phyloP scores from a whole-genome alignment of 2,113 vertebrate species.

The Pomatorhinus ruficollis region DNA sequence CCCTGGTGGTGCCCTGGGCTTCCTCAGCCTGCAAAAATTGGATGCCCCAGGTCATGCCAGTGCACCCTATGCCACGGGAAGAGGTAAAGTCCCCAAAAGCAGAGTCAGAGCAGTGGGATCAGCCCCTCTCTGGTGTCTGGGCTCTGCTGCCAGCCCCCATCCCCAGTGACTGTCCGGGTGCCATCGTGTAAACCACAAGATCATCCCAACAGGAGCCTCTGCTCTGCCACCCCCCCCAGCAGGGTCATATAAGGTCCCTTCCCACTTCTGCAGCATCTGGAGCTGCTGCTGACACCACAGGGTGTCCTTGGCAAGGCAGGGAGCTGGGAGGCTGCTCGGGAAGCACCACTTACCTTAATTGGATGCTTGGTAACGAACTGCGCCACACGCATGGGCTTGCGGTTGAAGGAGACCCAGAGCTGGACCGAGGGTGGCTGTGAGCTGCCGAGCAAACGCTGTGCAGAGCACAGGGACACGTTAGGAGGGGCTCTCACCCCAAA shows the following conservation, averaged over 20 bases:
- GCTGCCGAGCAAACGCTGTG: conserved; percentile 80
- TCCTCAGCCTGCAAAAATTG: background rate
- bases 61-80: fast-evolving
- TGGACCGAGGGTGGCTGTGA: conserved; percentile 83
- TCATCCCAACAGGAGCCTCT: fast-evolving
- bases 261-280: background rate
- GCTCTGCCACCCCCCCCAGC: background rate
- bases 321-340: background rate
- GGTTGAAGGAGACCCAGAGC: conserved; percentile 98
- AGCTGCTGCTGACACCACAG: background rate
- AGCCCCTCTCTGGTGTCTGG: background rate
- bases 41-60: background rate
- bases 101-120: background rate
- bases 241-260: background rate
- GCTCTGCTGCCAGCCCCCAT: background rate
- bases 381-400: conserved; percentile 91
- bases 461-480: background rate
- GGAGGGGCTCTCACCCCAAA: background rate
- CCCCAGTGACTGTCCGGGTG: background rate
- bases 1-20: background rate
- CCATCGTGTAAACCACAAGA: fast-evolving
- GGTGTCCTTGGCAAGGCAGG: background rate
- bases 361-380: conserved; percentile 93
- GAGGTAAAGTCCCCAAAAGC: background rate
- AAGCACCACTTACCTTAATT: conserved; percentile 84